Conservation (phyloP, 2,888 invertebrate species). For the Psylliodes chrysocephalus region DNA sequence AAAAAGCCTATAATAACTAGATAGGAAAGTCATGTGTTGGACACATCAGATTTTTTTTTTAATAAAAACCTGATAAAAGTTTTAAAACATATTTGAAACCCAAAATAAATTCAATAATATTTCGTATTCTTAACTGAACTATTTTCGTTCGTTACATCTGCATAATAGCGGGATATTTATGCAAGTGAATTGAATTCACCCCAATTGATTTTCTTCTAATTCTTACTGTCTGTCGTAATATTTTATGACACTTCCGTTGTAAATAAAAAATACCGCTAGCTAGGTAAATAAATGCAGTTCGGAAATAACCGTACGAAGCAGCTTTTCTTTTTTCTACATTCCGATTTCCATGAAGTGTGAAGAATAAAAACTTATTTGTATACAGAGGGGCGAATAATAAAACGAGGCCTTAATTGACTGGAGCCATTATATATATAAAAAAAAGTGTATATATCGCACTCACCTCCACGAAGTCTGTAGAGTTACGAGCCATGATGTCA, state of each 20-base stretch:
- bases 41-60: too few relatives aligned
- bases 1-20: too few relatives aligned
- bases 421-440: not conserved
- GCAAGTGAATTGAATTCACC: not conserved
- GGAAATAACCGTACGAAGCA: slow-evolving; percentile 34
- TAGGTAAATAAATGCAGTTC: slow-evolving; percentile 38
- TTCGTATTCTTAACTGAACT: too few relatives aligned
- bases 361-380: slow-evolving; percentile 1
- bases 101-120: too few relatives aligned
- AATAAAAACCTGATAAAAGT: too few relatives aligned
- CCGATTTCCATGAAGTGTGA: slow-evolving; percentile 37
- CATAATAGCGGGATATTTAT: not conserved
- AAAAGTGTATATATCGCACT: slow-evolving; percentile 31
- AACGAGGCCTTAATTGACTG: slow-evolving; percentile 9
- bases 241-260: slow-evolving; percentile 19
- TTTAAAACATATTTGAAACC: too few relatives aligned
- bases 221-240: not conserved
- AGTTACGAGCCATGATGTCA: slow-evolving; percentile 48
- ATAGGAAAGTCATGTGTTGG: too few relatives aligned
- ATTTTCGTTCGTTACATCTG: not conserved
- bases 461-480: slow-evolving; percentile 50
- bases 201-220: slow-evolving; percentile 9
- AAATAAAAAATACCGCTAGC: slow-evolving; percentile 35
- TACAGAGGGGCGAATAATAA: slow-evolving; percentile 4
- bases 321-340: slow-evolving; percentile 31